Evolutionary conservation across 2,888 invertebrate genomes (phyloP).

Genomic region (Tetranychus piercei): DNA sequence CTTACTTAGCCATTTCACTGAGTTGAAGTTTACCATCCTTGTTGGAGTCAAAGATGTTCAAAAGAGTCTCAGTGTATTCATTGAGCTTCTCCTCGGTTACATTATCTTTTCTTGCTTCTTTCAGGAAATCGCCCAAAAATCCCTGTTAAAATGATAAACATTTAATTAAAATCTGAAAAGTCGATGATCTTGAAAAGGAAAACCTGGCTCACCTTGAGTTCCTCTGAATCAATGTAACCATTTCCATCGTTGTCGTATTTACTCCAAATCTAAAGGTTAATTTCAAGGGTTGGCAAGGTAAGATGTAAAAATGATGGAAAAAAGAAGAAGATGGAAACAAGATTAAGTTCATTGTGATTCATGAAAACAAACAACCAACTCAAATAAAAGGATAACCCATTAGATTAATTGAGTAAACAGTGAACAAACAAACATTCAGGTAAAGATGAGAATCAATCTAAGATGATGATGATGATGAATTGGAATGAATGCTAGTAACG

Average conservation of each 20-base stretch:
- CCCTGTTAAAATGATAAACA: conserved; percentile 28
- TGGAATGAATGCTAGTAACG: background rate
- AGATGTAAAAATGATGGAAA: conserved; percentile 23
- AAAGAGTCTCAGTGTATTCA: conserved; percentile 30
- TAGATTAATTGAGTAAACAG: conserved; percentile 1
- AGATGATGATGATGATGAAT: background rate
- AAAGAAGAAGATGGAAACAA: background rate
- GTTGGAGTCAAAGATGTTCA: conserved; percentile 35
- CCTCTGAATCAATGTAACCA: conserved; percentile 36
- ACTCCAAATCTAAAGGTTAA: conserved; percentile 31
- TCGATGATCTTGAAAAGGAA: background rate
- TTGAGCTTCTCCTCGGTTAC: conserved; percentile 34
- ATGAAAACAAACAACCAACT: background rate
- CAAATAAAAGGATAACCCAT: background rate
- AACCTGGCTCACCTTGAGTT: conserved; percentile 32
- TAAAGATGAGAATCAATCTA: background rate
- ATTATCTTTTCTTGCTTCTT: conserved; percentile 28
- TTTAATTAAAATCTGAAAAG: background rate
- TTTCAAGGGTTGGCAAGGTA: background rate
- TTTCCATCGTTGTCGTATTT: conserved; percentile 34
- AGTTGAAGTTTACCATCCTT: conserved; percentile 36
- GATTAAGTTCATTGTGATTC: background rate
- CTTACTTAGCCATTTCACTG: conserved; percentile 37
- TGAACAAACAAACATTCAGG: background rate
- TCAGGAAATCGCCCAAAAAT: conserved; percentile 32